Conservation (phyloP, 2,888 invertebrate genomes). For the Scaeva pyrastri region DNA sequence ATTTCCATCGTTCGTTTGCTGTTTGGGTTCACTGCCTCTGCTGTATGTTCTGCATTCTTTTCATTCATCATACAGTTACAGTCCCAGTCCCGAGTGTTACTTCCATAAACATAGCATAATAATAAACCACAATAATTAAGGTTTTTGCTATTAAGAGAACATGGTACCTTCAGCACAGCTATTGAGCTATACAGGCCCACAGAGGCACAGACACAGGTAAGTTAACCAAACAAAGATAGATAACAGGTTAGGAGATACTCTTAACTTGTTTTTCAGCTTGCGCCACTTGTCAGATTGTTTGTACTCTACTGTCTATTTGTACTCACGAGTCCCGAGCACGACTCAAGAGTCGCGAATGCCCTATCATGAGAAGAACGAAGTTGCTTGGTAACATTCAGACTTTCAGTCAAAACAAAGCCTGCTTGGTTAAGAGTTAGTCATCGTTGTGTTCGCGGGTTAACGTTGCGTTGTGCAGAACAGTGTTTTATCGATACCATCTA, state of each 20-base stretch:
- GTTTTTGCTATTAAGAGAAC: conserved; percentile 54
- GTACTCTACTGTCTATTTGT: too few species aligned
- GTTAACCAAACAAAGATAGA: background rate
- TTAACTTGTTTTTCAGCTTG: conserved; percentile 50
- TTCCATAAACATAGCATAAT: background rate
- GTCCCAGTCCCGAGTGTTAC: background rate
- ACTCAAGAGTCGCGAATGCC: background rate
- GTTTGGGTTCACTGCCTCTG: conserved; percentile 12
- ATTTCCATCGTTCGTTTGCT: background rate
- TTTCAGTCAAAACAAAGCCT: conserved; percentile 75
- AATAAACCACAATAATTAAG: background rate
- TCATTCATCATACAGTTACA: background rate
- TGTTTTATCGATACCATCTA: conserved; percentile 66
- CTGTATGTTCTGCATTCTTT: background rate
- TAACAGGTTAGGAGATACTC: conserved; percentile 59
- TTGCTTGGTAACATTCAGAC: conserved; percentile 73
- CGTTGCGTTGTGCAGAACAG: conserved; percentile 28
- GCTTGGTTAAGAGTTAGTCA: conserved; percentile 56
- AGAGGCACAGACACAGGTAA: too few species aligned
- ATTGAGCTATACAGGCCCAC: too few species aligned
- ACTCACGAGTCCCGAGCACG: too few species aligned
- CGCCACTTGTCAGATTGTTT: conserved; percentile 58
- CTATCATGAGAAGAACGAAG: conserved; percentile 50
- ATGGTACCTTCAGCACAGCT: background rate
- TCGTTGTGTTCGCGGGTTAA: conserved; percentile 36